Conservation (phyloP, 2,888 invertebrate species). For the Lucinisca nassula region DNA sequence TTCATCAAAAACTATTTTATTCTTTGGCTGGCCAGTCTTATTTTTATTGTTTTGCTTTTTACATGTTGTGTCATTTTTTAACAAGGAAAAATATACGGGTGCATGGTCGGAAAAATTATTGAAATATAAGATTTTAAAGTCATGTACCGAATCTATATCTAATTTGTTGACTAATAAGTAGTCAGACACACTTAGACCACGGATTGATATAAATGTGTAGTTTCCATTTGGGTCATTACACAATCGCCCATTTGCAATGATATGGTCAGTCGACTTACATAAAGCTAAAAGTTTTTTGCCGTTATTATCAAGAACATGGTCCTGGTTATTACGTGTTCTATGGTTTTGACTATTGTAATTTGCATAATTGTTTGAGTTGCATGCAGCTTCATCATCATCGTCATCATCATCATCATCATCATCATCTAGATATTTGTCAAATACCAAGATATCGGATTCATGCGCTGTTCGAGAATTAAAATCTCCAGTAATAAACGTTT, state of each 20-base stretch:
- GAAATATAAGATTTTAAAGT: neutral
- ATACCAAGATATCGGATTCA: slow-evolving; percentile 4
- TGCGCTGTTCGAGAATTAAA: slow-evolving; percentile 1
- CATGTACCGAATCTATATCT: neutral
- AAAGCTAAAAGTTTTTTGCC: neutral
- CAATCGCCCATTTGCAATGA: neutral
- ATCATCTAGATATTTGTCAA: neutral
- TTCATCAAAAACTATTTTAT: neutral
- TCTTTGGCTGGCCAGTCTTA: neutral
- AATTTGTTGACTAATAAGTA: neutral
- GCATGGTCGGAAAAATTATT: neutral
- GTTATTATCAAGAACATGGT: neutral
- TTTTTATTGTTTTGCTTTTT: too few species aligned
- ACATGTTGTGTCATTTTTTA: neutral
- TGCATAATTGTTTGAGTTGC: neutral
- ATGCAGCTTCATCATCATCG: too few species aligned
- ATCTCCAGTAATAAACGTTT: slow-evolving; percentile 8
- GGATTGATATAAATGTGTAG: neutral
- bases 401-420: too few species aligned
- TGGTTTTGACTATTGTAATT: too few species aligned
- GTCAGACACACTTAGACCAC: neutral
- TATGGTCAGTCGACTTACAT: neutral
- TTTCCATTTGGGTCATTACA: neutral
- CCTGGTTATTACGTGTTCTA: neutral
- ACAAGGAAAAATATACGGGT: neutral